These are phyloP conservation scores for Papilio glaucus DNA, from an alignment of 1,140 invertebrate genomes.

Conservation along the genomic window DNA sequence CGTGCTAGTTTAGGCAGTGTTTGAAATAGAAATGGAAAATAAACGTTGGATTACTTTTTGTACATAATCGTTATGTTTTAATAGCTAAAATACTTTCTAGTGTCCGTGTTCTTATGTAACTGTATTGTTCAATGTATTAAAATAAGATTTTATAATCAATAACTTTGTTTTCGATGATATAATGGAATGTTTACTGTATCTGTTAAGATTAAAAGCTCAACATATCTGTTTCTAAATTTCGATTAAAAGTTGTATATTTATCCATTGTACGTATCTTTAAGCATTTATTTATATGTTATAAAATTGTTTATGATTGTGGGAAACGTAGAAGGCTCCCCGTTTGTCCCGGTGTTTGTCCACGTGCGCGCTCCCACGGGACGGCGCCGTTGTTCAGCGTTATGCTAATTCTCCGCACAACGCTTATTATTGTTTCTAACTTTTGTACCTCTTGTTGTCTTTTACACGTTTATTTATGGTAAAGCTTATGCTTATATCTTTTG, in stretches of 20 bases:
- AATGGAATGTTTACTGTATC: neutral
- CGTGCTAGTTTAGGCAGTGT: constrained; percentile 12
- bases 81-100: too few relatives aligned
- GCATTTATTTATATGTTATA: constrained; percentile 49
- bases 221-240: neutral
- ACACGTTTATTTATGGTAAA: constrained; percentile 39
- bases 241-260: too few relatives aligned
- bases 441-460: constrained; percentile 52
- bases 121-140: too few relatives aligned
- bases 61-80: neutral
- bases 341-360: constrained; percentile 68
- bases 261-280: neutral
- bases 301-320: constrained; percentile 43
- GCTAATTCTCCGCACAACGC: constrained; percentile 66
- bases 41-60: neutral
- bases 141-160: too few relatives aligned
- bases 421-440: constrained; percentile 70
- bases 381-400: constrained; percentile 73
- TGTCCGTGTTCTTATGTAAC: too few relatives aligned
- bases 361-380: constrained; percentile 65
- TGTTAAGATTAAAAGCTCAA: neutral
- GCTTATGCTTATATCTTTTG: constrained; percentile 5
- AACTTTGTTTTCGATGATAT: too few relatives aligned
- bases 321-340: constrained; percentile 47
- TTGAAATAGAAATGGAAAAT: constrained; percentile 26